Base-by-base conservation (phyloP, 2,113 vertebrate genomes). In the Piprites chloris region DNA sequence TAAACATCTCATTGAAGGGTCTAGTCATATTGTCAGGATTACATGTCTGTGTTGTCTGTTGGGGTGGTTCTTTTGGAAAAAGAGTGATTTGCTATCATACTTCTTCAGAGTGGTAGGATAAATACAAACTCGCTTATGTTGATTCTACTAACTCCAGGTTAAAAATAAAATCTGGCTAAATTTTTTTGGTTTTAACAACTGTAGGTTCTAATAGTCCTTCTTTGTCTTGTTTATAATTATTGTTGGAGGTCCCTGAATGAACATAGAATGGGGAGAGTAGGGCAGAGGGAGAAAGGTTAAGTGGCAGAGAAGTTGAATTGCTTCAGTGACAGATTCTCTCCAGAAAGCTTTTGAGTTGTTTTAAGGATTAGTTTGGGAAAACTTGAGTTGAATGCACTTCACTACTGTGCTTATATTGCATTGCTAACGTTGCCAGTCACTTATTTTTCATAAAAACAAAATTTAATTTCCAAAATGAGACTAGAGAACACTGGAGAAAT, bases 311-410 rank as follows among this genome's bases (percentile, higher is more conserved):
- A 62, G 90, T 95, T 94, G 95, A 97, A 97, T 97, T 97, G 95
- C 94, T 94, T 95, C 87, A 95, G 71, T 85, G 96, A 94, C 90
- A 96, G 77, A 96, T 95, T 96, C 87, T 91, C 78, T 95, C 52
- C 78, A 92, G 80, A 97, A 94, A 46, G 65, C 79, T 85, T 79
- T 35, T 85, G 95, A 97, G 92, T 97, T 97, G 91, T 94, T 96
- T 95, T 96, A 94, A 97, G 95, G 93, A 92, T 97, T 96, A 97
- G 94, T 97, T 96, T 97, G 93, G 96, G 69, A 97, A 92, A 94
- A 66, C 91, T 71, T 93, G 88, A 90, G 44, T 95, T 95, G 87
- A 93, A 95, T 73, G 47, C 85, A 46, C 79, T 91, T 96, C 84
- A 89, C 37, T 52, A 18, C 87, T 94, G 14, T 59, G 87, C 53